Conservation (phyloP, 30 jellyfish, hydroid and myxozoan genomes). For the Aurelia aurita region DNA sequence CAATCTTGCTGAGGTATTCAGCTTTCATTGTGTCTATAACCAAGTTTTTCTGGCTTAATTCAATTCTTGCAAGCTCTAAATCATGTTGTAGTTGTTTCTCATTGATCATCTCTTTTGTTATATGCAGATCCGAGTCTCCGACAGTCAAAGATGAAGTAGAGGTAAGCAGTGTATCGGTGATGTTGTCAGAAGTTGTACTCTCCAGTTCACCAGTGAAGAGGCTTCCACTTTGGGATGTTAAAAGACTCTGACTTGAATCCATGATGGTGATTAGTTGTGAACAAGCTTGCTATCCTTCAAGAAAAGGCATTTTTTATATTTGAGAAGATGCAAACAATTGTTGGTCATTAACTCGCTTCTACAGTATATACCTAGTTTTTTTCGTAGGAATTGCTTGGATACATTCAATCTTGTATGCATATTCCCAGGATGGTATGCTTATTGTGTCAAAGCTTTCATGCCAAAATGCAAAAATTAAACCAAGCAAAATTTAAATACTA, state of each 20-base stretch:
- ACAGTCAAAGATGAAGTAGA: constrained; percentile 21
- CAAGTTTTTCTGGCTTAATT: constrained; percentile 76
- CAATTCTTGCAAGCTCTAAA: constrained; percentile 77
- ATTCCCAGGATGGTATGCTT: too few species aligned
- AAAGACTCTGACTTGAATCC: constrained; percentile 30
- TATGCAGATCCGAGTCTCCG: constrained; percentile 44
- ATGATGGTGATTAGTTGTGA: background rate
- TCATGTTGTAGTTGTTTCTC: constrained; percentile 86
- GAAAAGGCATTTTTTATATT: too few species aligned
- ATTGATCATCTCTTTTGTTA: constrained; percentile 71
- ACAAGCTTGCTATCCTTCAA: too few species aligned
- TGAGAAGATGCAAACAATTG: too few species aligned
- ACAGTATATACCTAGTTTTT: too few species aligned
- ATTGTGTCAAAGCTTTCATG: too few species aligned
- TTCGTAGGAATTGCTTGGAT: too few species aligned
- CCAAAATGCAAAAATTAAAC: too few species aligned
- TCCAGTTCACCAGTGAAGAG: constrained; percentile 15
- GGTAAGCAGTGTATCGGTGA: background rate
- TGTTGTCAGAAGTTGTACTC: constrained; percentile 11
- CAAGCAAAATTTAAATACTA: too few species aligned
- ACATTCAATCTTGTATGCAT: too few species aligned
- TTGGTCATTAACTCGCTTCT: too few species aligned
- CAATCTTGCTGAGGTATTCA: constrained; percentile 71
- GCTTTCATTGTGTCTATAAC: constrained; percentile 90
- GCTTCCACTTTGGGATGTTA: constrained; percentile 17